These are phyloP conservation scores for Trachelus tabidus DNA, from an alignment of 2,888 invertebrate species.

Conservation along the genomic window DNA sequence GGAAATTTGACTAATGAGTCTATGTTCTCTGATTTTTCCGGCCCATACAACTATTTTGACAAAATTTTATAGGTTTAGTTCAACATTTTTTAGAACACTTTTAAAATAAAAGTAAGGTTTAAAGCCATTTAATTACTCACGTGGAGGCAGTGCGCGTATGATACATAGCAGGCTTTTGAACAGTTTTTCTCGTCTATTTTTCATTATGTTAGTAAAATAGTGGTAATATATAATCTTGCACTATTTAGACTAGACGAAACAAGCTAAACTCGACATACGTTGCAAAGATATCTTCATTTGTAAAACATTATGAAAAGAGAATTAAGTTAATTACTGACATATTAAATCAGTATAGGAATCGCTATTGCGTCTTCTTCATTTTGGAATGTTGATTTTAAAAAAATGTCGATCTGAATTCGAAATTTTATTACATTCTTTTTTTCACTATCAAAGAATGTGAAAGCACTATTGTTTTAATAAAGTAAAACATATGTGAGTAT, in stretches of 20 bases:
- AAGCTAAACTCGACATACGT: no score
- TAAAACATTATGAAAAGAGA: neutral
- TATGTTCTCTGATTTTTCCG: neutral
- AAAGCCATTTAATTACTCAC: neutral
- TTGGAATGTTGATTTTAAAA: neutral
- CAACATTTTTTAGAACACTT: neutral
- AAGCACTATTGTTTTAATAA: no score
- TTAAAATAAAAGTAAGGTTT: neutral
- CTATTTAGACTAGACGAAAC: no score
- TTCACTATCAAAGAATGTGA: no score
- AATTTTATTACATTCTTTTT: no score
- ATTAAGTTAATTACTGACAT: neutral
- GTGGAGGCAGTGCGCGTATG: no score
- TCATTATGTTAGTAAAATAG: no score
- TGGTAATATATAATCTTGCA: no score
- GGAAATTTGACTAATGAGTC: neutral
- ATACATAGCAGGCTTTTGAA: no score
- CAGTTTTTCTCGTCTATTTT: no score
- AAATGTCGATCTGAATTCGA: no score
- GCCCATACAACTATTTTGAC: neutral
- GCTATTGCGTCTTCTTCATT: neutral
- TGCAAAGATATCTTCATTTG: neutral
- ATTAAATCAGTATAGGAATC: neutral
- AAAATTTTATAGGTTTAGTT: neutral
- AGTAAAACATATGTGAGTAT: no score